Base-by-base conservation (phyloP, 2,888 invertebrate genomes). In the Microctonus aethiopoides region DNA sequence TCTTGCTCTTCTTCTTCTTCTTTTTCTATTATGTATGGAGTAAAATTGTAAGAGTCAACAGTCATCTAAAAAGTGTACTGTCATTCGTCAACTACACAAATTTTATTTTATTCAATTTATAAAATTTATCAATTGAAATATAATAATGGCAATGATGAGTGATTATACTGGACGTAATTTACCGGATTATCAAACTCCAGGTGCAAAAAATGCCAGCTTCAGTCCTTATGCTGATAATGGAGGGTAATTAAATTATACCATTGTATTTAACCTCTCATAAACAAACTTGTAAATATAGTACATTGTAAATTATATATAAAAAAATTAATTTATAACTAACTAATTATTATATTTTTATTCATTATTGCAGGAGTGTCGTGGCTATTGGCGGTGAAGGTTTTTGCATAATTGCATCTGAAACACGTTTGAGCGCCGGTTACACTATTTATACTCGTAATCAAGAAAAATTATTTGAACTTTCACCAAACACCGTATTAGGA, bases 331-430 rank as follows among this genome's bases (percentile, higher is more conserved):
- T n/a, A n/a, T n/a, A n/a, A n/a, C n/a, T n/a, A n/a, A n/a, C n/a
- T n/a, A n/a, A n/a, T n/a, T n/a, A n/a, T n/a, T n/a, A n/a, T n/a
- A n/a, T n/a, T 16, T 2, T 9, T 59, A 68, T 68, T 56, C 56
- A 29, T 29, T 71, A 26, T 26, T 66, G 11, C 81, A 99, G 99
- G 80, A 97, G 97, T 83, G 91, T 97, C 68, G 94, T 98, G 61
- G 99, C 98, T 26, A 94, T 99, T 79, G 96, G 96, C 83, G 99
- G 99, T 26, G 94, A 96, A 54, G 96, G 98, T 86, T 99, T 94
- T 87, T 96, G 94, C 20, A 92, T 99, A 26, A 94, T 99, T 84
- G 99, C 96, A 5, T 96, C 97, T 0, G 99, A 99, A 84, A 97
- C 96, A 0, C 93, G 99, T 77, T 90, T 99, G 52, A 96, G 95